Percentiles rank a stretch among this genome's conserved stretches.
Conservation (phyloP, 1,140 invertebrate genomes). For the Drosophila teissieri region DNA sequence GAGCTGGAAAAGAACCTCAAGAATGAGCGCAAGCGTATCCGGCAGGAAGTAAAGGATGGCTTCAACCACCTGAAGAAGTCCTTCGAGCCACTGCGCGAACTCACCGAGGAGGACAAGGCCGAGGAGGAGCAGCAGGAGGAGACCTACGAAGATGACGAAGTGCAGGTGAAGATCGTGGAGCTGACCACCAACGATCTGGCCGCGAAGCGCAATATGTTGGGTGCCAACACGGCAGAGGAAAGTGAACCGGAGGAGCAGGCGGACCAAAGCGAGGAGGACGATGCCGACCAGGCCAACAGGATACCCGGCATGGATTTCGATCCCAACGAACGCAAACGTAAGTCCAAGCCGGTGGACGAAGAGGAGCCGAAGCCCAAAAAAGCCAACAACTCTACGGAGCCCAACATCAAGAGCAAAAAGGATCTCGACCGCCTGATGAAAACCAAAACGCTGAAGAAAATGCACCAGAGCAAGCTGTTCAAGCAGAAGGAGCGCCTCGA, state of each 20-base stretch:
- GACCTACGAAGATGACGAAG: conserved; percentile 90
- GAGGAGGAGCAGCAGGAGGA: conserved; percentile 86
- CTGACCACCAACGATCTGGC: conserved; percentile 88
- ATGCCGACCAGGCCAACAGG: conserved; percentile 81
- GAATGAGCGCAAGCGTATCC: conserved; percentile 90
- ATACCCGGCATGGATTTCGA: conserved; percentile 87
- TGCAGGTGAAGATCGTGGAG: conserved; percentile 90
- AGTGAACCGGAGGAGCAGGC: conserved; percentile 83
- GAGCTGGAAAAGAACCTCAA: conserved; percentile 89
- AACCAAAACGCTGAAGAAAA: conserved; percentile 88
- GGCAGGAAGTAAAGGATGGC: conserved; percentile 88
- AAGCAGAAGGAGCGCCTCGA: conserved; percentile 90
- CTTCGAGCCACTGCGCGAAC: conserved; percentile 87
- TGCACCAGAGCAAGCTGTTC: conserved; percentile 90
- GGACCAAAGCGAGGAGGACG: conserved; percentile 79
- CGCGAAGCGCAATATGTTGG: conserved; percentile 89
- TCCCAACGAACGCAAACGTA: conserved; percentile 49
- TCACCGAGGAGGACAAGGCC: conserved; percentile 88
- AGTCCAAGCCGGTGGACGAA: conserved; percentile 2
- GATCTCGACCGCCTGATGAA: conserved; percentile 89
- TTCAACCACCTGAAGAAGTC: conserved; percentile 86
- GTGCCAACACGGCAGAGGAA: conserved; percentile 87
- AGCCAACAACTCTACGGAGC: not conserved
- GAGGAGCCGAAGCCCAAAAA: conserved; percentile 11
- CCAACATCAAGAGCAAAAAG: conserved; percentile 85